phyloP scores from a whole-genome alignment of 2,797 vertebrate species.

The Enteromius afrohamiltoni region DNA sequence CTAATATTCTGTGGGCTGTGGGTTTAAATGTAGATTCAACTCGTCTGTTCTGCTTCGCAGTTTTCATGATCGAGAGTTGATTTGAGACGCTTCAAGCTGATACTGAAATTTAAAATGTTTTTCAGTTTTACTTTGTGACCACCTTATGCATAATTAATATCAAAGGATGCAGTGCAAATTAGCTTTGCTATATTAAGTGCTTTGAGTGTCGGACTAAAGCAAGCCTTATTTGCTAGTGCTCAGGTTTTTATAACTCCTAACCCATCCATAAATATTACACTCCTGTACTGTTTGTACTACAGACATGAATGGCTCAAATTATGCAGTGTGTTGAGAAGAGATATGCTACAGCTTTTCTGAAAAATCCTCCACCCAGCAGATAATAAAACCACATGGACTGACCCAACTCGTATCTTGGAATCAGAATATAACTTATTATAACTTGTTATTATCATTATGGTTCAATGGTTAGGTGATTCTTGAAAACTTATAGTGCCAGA shows the following conservation, averaged over 20 bases:
- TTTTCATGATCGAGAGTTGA: too few relatives aligned
- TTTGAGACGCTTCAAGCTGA: too few relatives aligned
- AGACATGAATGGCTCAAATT: neutral
- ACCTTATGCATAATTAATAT: conserved; percentile 44
- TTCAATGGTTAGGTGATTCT: neutral
- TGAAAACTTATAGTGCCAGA: neutral
- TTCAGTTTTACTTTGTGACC: conserved; percentile 24
- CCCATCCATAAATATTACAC: neutral
- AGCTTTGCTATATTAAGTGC: conserved; percentile 14
- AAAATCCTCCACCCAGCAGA: neutral
- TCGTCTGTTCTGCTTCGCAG: too few relatives aligned
- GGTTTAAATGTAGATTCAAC: conserved; percentile 19
- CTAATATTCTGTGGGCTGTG: conserved; percentile 1
- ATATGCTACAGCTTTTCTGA: neutral
- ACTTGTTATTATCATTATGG: neutral
- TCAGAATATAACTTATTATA: neutral
- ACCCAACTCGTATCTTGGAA: neutral
- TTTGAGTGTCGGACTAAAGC: neutral
- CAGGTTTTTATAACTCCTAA: conserved; percentile 5
- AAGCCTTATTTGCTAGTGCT: neutral
- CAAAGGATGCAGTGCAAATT: conserved; percentile 27
- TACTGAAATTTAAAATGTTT: too few relatives aligned
- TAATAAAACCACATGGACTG: neutral
- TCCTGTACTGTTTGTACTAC: neutral
- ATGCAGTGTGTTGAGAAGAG: neutral